Evolutionary conservation across 2,113 vertebrate species (phyloP).

Genomic region (Clinocottus analis): DNA sequence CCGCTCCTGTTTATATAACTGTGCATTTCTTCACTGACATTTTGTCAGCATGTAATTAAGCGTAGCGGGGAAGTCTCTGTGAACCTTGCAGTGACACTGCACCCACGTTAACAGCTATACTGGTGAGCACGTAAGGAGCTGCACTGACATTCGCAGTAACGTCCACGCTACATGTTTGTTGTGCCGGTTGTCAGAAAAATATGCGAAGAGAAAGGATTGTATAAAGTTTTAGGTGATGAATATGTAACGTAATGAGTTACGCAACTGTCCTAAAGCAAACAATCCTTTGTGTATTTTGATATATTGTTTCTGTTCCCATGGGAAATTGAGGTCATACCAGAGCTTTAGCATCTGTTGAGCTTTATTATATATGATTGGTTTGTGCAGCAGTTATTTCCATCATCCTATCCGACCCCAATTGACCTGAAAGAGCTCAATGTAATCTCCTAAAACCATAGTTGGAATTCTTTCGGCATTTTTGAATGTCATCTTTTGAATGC

Average conservation of each 20-base stretch:
- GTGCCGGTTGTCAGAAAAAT: not conserved
- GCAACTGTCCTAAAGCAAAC: constrained; percentile 29
- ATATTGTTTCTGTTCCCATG: constrained; percentile 36
- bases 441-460: constrained; percentile 68
- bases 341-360: constrained; percentile 60
- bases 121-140: not conserved
- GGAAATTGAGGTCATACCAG: constrained; percentile 61
- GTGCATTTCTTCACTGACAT: not conserved
- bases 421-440: constrained; percentile 66
- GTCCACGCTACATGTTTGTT: not conserved
- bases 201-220: not conserved
- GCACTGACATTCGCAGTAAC: not conserved
- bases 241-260: constrained; percentile 29
- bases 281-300: constrained; percentile 53
- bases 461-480: constrained; percentile 60
- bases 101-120: not conserved
- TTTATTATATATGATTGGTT: constrained; percentile 66
- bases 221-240: constrained; percentile 13
- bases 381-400: constrained; percentile 64
- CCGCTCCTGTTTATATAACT: not conserved
- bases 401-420: constrained; percentile 66
- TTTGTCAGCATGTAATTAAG: not conserved
- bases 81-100: not conserved
- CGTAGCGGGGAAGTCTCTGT: not conserved
- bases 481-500: constrained; percentile 35